These are phyloP conservation scores for Hemicrepidius hirtus DNA, from an alignment of 2,888 invertebrate genomes.

Conservation along the genomic window DNA sequence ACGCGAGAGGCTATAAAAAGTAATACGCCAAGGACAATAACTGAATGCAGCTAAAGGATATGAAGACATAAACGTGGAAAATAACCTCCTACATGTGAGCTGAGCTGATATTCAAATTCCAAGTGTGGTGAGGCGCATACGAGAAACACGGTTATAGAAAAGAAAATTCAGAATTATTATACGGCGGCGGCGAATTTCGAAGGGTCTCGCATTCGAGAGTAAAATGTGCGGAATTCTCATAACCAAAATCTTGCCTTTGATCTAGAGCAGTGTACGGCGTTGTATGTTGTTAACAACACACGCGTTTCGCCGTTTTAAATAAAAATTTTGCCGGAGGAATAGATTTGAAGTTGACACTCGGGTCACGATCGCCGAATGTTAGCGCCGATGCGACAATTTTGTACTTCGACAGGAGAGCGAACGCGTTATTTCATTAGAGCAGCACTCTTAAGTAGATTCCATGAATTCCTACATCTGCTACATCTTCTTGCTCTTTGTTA, in stretches of 20 bases:
- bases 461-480: slow-evolving; percentile 61
- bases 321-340: slow-evolving; percentile 43
- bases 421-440: slow-evolving; percentile 68
- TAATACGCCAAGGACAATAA: slow-evolving; percentile 69
- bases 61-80: slow-evolving; percentile 69
- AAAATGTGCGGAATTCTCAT: slow-evolving; percentile 53
- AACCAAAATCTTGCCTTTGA: slow-evolving; percentile 52
- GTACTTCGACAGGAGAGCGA: slow-evolving; percentile 60
- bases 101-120: slow-evolving; percentile 67
- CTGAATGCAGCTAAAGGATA: slow-evolving; percentile 69
- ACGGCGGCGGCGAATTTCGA: slow-evolving; percentile 43
- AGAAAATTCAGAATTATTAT: slow-evolving; percentile 47
- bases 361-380: slow-evolving; percentile 63
- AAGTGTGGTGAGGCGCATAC: slow-evolving; percentile 58
- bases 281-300: slow-evolving; percentile 41
- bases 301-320: slow-evolving; percentile 40
- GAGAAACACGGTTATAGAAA: slow-evolving; percentile 58
- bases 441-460: slow-evolving; percentile 66
- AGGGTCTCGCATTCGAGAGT: slow-evolving; percentile 34
- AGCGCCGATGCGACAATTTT: slow-evolving; percentile 65
- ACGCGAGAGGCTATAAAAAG: slow-evolving; percentile 65
- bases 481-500: slow-evolving; percentile 63
- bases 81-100: slow-evolving; percentile 65
- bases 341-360: slow-evolving; percentile 54
- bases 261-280: slow-evolving; percentile 30